These are phyloP conservation scores for Cyphomyrus discorhynchus DNA, from an alignment of 2,113 vertebrate genomes.

Conservation along the genomic window DNA sequence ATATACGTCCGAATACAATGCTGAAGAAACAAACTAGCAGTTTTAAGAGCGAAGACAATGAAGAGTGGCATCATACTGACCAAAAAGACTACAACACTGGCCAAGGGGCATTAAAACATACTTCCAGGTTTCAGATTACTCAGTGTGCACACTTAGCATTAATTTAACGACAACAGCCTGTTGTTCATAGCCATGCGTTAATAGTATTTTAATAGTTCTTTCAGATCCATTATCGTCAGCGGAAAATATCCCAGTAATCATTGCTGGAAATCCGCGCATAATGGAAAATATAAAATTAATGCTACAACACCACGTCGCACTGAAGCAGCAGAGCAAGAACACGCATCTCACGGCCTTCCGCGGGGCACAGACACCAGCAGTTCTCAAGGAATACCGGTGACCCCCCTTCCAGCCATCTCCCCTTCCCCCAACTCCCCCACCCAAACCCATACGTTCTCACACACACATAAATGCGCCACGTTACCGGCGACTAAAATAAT, in stretches of 20 bases:
- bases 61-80: not conserved
- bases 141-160: not conserved
- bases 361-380: not conserved
- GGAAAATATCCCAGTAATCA: not conserved
- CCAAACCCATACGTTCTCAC: not conserved
- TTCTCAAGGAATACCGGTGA: constrained; percentile 10
- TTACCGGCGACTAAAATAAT: not conserved
- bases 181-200: not conserved
- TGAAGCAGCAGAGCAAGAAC: not conserved
- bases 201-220: not conserved
- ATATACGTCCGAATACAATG: not conserved
- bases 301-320: not conserved
- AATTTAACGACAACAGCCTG: not conserved
- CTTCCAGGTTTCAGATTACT: not conserved
- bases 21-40: not conserved
- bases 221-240: not conserved
- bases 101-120: not conserved
- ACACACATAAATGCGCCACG: not conserved
- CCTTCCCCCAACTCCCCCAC: constrained; percentile 35
- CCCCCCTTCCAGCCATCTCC: not conserved
- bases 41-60: not conserved
- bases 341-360: not conserved
- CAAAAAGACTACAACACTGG: not conserved
- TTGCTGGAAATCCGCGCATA: not conserved
- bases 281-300: not conserved